phyloP scores from a whole-genome alignment of 2,888 invertebrate species.

The Sesia apiformis region DNA sequence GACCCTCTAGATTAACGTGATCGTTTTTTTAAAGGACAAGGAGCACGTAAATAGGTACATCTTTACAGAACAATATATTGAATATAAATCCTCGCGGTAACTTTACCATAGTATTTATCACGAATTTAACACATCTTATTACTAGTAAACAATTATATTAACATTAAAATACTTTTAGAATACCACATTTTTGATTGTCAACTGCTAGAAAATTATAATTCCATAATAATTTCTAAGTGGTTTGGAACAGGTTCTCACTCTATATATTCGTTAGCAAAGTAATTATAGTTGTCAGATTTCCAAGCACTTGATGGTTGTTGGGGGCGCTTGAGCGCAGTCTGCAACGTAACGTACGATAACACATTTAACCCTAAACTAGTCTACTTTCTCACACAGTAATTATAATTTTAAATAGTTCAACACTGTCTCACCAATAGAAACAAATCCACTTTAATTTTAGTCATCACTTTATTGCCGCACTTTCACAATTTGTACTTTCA shows the following conservation, averaged over 20 bases:
- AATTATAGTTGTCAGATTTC: background rate
- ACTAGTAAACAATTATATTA: constrained; percentile 54
- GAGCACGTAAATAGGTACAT: constrained; percentile 29
- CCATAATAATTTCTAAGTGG: constrained; percentile 31
- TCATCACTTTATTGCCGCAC: constrained; percentile 13
- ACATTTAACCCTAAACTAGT: constrained; percentile 32
- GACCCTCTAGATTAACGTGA: background rate
- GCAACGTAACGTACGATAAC: constrained; percentile 27
- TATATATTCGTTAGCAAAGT: constrained; percentile 15
- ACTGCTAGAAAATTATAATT: constrained; percentile 36
- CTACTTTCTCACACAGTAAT: constrained; percentile 35
- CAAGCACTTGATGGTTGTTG: constrained; percentile 12
- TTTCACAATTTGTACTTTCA: constrained; percentile 10
- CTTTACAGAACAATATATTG: constrained; percentile 30
- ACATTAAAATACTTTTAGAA: constrained; percentile 57
- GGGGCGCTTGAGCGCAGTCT: constrained; percentile 28
- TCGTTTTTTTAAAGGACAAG: constrained; percentile 14
- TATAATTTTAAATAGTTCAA: constrained; percentile 23
- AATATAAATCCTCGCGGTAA: constrained; percentile 44
- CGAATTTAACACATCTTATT: constrained; percentile 59
- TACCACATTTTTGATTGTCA: constrained; percentile 40
- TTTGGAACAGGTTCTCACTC: constrained; percentile 25
- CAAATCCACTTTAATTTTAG: constrained; percentile 12
- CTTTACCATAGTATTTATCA: constrained; percentile 48
- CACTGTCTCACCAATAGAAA: constrained; percentile 28